These are phyloP conservation scores for Ascaphus truei DNA, from an alignment of 2,113 vertebrate genomes.

Conservation along the genomic window DNA sequence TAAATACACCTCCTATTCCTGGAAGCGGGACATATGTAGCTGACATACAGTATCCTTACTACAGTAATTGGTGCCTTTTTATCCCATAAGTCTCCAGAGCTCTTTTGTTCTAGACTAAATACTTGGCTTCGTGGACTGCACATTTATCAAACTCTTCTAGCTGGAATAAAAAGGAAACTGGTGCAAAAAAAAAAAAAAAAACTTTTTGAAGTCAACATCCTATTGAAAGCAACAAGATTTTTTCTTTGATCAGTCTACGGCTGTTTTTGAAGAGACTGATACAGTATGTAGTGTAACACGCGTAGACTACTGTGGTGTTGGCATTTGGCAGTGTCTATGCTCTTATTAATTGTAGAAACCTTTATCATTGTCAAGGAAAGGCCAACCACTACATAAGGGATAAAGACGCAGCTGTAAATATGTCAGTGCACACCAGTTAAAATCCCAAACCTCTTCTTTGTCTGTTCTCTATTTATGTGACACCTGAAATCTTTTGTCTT, in stretches of 20 bases:
- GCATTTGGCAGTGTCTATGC: background rate
- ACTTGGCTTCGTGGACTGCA: too few species aligned
- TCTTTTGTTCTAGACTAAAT: too few species aligned
- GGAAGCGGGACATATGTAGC: too few species aligned
- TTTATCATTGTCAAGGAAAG: conserved; percentile 16
- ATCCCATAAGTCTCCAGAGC: too few species aligned
- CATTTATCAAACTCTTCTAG: too few species aligned
- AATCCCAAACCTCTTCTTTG: background rate
- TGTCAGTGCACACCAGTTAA: background rate
- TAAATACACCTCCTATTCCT: too few species aligned
- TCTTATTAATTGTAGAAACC: background rate
- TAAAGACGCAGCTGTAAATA: background rate
- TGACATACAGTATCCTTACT: too few species aligned
- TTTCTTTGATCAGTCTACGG: background rate
- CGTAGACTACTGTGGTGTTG: background rate
- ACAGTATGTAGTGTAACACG: background rate
- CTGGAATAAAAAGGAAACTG: too few species aligned
- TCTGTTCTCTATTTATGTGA: background rate
- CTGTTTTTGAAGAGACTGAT: background rate
- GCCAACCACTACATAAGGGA: conserved; percentile 24
- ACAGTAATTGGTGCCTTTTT: too few species aligned
- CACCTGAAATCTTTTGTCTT: background rate
- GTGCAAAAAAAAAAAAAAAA: too few species aligned
- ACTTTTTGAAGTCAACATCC: too few species aligned
- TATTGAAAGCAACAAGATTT: background rate